Evolutionary conservation across 2,113 vertebrate species (phyloP), one percentile per base, ranked within the genome.

Genomic region (Periophthalmodon schlosseri): DNA sequence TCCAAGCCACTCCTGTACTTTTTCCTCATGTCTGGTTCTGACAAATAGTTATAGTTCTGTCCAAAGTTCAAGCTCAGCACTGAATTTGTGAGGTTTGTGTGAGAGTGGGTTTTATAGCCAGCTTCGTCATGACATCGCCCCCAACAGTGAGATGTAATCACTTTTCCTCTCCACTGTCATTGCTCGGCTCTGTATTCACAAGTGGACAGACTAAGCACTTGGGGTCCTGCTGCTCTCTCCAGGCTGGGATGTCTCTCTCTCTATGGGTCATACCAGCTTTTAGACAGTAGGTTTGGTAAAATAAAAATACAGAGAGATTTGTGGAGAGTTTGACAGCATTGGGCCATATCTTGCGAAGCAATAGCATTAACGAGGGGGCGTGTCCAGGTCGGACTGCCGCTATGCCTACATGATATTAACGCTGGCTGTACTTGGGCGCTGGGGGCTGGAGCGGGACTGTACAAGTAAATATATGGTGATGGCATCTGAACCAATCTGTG

Each of bases 111-210:
- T 70, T 52, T 52, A 16, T 65, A 8, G 69, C 68, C 72, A 52
- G 58, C 34, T 11, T 23, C n/a, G n/a, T 23, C 34, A 34, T 24
- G 24, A 56, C 66, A 20, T 28, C 39, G 23, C 58, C 63, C 33
- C 63, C 63, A 8, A 65, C 63, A 65, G 63, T 65, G 34, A 65
- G 63, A 39, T 65, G 63, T 65, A 65, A 39, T 65, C 63, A 65
- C 63, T 18, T 39, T 36, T 33, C 2, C 1, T 61, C 28, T 68
- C 33, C 21, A 50, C 47, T 61, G 15, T 44, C 34, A 52, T n/a
- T 21, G 58, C 39, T 23, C 21, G 13, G 44, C 12, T 24, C 63
- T 60, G 54, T 36, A 60, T 70, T 16, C 49, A 58, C 50, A 47
- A 50, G 21, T 33, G 46, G 56, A 23, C 69, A 7, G 60, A 28